phyloP scores from a whole-genome alignment of 2,797 vertebrate species.

The Alectoris magna region DNA sequence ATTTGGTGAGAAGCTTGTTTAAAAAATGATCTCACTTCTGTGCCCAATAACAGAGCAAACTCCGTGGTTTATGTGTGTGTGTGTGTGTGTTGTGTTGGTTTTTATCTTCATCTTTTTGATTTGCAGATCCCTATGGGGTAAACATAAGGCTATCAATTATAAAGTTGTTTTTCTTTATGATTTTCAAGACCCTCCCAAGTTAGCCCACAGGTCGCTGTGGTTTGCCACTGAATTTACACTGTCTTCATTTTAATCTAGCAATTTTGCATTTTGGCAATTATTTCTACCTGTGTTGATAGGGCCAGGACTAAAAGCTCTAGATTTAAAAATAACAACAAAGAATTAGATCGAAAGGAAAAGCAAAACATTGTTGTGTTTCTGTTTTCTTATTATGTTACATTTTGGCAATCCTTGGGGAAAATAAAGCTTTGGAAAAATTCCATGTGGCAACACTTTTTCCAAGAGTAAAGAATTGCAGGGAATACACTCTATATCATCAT shows the following conservation, averaged over 20 bases:
- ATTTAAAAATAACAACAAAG: conserved; percentile 35
- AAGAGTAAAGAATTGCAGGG: conserved; percentile 28
- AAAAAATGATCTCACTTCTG: not conserved
- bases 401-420: conserved; percentile 55
- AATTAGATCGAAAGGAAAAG: conserved; percentile 36
- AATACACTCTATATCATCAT: conserved; percentile 20
- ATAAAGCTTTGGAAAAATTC: conserved; percentile 59
- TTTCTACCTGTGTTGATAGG: conserved; percentile 27
- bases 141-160: not conserved
- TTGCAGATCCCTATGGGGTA: not conserved
- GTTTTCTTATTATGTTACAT: conserved; percentile 62
- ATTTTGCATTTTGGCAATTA: conserved; percentile 49
- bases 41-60: not conserved
- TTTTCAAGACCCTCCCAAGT: not conserved
- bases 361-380: conserved; percentile 56
- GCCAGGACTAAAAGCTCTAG: conserved; percentile 6
- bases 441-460: conserved; percentile 47
- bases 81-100: not conserved
- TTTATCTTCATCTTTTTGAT: not conserved
- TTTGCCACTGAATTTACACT: not conserved
- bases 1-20: not conserved
- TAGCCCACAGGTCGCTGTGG: not conserved
- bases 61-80: not conserved
- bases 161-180: not conserved
- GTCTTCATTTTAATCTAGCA: not conserved